These are phyloP conservation scores for Blera fallax DNA, from an alignment of 2,888 invertebrate genomes.

Conservation along the genomic window DNA sequence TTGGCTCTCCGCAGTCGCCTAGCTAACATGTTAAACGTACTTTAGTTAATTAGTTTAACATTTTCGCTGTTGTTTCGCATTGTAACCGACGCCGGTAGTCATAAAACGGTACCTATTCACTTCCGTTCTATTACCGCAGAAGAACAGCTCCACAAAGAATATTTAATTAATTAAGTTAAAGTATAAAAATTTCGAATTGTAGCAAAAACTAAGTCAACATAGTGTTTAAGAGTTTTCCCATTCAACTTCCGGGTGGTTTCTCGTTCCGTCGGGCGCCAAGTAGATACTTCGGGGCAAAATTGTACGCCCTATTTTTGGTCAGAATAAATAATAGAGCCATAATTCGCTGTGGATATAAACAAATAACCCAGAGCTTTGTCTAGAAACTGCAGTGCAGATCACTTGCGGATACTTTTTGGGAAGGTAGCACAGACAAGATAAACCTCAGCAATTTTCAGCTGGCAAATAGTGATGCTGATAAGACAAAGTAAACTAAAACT, in stretches of 20 bases:
- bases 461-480: not conserved
- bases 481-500: not conserved
- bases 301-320: constrained; percentile 1
- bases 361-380: constrained; percentile 23
- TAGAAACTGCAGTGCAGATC: constrained; percentile 22
- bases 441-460: not conserved
- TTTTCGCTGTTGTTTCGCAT: constrained; percentile 30
- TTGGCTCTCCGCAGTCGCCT: constrained; percentile 2
- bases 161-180: constrained; percentile 59
- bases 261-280: not conserved
- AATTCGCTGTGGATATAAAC: constrained; percentile 32
- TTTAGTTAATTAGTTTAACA: constrained; percentile 58
- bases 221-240: constrained; percentile 15
- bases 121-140: not conserved
- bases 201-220: constrained; percentile 53
- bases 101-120: constrained; percentile 28
- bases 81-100: not conserved
- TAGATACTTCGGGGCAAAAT: not conserved
- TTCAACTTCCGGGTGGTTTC: constrained; percentile 28
- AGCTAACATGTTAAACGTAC: constrained; percentile 40
- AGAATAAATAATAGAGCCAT: constrained; percentile 48
- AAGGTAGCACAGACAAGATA: not conserved
- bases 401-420: not conserved
- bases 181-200: constrained; percentile 40
- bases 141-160: constrained; percentile 28